Conservation (phyloP, 2,888 invertebrate genomes). For the Oscheius sp. region DNA sequence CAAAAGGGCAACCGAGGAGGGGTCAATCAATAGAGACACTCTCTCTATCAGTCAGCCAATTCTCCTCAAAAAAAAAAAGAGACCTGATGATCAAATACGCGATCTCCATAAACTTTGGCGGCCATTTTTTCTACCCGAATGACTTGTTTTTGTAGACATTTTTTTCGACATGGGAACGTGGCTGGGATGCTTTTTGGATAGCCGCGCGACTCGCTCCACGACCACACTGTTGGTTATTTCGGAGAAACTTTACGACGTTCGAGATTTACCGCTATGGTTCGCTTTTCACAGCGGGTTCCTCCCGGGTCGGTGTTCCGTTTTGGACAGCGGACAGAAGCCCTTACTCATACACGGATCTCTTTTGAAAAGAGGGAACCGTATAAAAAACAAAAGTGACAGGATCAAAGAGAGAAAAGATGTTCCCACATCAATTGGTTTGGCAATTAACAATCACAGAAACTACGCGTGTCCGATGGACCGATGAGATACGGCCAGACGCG, state of each 20-base stretch:
- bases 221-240: constrained; percentile 36
- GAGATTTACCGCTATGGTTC: constrained; percentile 36
- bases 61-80: not conserved
- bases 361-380: not conserved
- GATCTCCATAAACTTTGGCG: not conserved
- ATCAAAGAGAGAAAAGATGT: not conserved
- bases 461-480: constrained; percentile 19
- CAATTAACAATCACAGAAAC: constrained; percentile 20
- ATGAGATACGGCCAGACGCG: constrained; percentile 3
- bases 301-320: not conserved
- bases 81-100: not conserved
- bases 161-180: constrained; percentile 35
- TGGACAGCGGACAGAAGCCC: not conserved
- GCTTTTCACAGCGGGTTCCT: constrained; percentile 28
- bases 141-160: constrained; percentile 9
- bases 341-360: constrained; percentile 9
- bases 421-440: constrained; percentile 16
- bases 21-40: constrained; percentile 8
- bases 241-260: constrained; percentile 22
- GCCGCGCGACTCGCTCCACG: constrained; percentile 15
- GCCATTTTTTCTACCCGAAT: not conserved
- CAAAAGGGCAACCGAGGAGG: constrained; percentile 15
- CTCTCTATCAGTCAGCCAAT: not conserved
- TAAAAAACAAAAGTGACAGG: not conserved
- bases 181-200: not conserved